Percentiles rank a stretch among this genome's conserved stretches.
Evolutionary conservation across 2,797 vertebrate species (phyloP).

Genomic region (Oryzias dopingdopingensis): DNA sequence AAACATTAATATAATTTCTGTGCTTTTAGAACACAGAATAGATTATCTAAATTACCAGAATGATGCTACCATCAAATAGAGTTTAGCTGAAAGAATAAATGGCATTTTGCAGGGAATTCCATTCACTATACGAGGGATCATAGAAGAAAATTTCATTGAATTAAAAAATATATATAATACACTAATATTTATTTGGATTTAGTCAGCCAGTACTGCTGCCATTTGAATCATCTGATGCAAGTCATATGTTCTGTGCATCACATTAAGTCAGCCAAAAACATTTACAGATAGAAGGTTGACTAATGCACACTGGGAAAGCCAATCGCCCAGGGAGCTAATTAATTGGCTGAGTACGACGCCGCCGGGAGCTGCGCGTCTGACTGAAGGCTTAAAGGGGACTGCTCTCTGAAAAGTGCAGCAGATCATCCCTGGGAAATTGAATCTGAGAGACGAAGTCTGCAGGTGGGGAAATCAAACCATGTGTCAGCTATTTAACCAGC

Average conservation of each 20-base stretch:
- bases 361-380: slow-evolving; percentile 43
- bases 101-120: no score
- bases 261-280: slow-evolving; percentile 54
- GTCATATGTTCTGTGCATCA: slow-evolving; percentile 29
- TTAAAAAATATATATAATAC: background rate
- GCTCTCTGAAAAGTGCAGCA: slow-evolving; percentile 35
- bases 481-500: slow-evolving; percentile 33
- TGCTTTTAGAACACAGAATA: no score
- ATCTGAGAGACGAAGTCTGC: slow-evolving; percentile 26
- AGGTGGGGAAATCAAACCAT: slow-evolving; percentile 37
- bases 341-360: slow-evolving; percentile 61
- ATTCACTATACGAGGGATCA: no score
- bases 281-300: slow-evolving; percentile 53
- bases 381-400: slow-evolving; percentile 35
- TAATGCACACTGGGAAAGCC: slow-evolving; percentile 67
- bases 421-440: slow-evolving; percentile 5
- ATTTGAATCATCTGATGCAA: slow-evolving; percentile 10
- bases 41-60: no score
- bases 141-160: background rate
- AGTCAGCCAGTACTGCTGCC: slow-evolving; percentile 6
- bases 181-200: background rate
- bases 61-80: no score
- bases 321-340: slow-evolving; percentile 61
- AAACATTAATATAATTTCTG: no score
- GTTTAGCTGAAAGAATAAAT: no score